These are phyloP conservation scores for Tachystola acroxantha DNA, from an alignment of 2,888 invertebrate genomes.

Conservation along the genomic window DNA sequence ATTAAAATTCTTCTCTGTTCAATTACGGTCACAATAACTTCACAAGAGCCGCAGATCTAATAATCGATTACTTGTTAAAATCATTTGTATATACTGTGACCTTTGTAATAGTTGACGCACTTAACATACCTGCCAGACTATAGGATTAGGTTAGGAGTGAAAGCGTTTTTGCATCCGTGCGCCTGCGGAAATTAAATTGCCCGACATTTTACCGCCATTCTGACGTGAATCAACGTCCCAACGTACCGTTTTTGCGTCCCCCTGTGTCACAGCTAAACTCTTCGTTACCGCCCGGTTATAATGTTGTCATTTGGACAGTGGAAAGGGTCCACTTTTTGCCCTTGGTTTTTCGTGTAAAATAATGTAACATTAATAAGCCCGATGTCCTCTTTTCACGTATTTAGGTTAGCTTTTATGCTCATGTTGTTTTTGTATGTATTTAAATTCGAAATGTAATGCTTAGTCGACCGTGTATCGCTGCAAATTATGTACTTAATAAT, in stretches of 20 bases:
- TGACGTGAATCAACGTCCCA: conserved; percentile 16
- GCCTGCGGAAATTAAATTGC: conserved; percentile 8
- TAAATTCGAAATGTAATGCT: conserved; percentile 1
- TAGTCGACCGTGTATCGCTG: neutral
- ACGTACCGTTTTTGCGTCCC: conserved; percentile 16
- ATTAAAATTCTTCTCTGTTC: no score
- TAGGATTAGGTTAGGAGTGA: neutral
- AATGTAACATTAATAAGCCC: conserved; percentile 64
- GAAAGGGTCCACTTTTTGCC: conserved; percentile 54
- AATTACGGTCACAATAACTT: no score
- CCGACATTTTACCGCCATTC: conserved; percentile 7
- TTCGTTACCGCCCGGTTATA: conserved; percentile 32
- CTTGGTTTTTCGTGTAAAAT: conserved; percentile 45
- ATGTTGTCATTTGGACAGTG: conserved; percentile 56
- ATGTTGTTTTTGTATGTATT: conserved; percentile 33
- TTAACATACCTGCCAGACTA: no score
- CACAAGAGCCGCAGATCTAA: no score
- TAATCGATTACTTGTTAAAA: no score
- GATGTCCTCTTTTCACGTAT: conserved; percentile 49
- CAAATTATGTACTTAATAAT: no score
- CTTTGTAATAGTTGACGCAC: no score
- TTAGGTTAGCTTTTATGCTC: conserved; percentile 40
- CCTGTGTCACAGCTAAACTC: conserved; percentile 17
- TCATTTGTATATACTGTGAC: no score
- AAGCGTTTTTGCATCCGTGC: conserved; percentile 9